Conservation (phyloP, 2,113 vertebrate species). For the Macquaria ambigua region DNA sequence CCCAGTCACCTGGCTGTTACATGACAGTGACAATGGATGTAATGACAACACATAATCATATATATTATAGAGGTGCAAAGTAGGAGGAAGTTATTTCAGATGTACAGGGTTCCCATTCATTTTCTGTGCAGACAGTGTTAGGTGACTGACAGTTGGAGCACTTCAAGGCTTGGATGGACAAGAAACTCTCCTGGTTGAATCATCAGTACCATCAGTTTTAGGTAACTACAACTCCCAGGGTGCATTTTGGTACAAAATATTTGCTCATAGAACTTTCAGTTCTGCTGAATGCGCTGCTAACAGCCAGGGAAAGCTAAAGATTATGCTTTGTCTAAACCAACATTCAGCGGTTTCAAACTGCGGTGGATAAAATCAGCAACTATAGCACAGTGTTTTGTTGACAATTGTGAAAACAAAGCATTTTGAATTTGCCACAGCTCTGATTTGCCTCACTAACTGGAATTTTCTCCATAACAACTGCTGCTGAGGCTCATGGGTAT, state of each 20-base stretch:
- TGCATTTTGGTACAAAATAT: background rate
- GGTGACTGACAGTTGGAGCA: background rate
- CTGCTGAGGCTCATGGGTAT: constrained; percentile 8
- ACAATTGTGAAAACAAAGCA: background rate
- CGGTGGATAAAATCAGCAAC: background rate
- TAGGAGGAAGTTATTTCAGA: background rate
- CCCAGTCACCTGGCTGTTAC: background rate
- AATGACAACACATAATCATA: background rate
- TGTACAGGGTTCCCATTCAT: background rate
- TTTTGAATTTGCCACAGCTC: background rate
- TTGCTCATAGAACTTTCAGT: background rate
- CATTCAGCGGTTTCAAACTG: background rate
- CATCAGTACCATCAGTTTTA: too few relatives aligned
- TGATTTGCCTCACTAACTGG: background rate
- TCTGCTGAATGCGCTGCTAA: background rate
- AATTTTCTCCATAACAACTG: background rate
- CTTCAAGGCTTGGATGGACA: too few relatives aligned
- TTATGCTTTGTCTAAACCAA: background rate
- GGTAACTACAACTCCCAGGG: background rate
- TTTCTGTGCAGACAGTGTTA: background rate
- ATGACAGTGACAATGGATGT: background rate
- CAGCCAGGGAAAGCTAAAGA: background rate
- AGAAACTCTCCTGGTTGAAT: too few relatives aligned
- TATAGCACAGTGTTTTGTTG: background rate
- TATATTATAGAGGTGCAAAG: background rate